Percentiles rank a stretch among this genome's conserved stretches.
phyloP scores from a whole-genome alignment of 2,888 invertebrate genomes.

The Phengaris alcon region DNA sequence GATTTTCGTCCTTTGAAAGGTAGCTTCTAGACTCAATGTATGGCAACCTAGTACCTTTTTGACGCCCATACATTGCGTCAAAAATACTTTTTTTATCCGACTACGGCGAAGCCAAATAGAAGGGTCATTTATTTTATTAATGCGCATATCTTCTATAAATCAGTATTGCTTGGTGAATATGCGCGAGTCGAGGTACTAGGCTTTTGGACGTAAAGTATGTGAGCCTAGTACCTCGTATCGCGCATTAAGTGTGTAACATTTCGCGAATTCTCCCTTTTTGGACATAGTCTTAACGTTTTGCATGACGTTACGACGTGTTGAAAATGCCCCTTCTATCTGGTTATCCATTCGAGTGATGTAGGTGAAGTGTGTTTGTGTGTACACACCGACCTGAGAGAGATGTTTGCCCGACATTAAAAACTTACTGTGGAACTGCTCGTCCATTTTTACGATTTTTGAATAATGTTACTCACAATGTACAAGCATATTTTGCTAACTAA shows the following conservation, averaged over 20 bases:
- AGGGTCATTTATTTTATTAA: too few species aligned
- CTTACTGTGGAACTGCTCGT: background rate
- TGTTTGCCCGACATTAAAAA: constrained; percentile 26
- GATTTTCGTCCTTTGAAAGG: too few species aligned
- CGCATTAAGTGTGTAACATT: too few species aligned
- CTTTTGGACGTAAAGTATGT: too few species aligned
- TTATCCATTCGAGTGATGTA: constrained; percentile 32
- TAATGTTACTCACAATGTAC: background rate
- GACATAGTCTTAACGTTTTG: background rate
- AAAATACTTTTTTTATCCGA: too few species aligned
- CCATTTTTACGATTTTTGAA: background rate
- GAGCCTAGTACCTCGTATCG: too few species aligned
- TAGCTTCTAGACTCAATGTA: too few species aligned
- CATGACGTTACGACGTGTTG: background rate
- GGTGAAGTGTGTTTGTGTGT: constrained; percentile 38
- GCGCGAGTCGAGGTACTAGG: too few species aligned
- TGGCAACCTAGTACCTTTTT: background rate
- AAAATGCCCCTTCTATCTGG: background rate
- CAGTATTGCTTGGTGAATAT: too few species aligned
- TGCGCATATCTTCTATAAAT: too few species aligned
- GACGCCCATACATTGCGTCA: too few species aligned
- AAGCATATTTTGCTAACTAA: background rate
- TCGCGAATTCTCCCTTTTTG: background rate
- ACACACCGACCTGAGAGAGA: constrained; percentile 27
- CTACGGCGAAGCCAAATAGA: too few species aligned